These are phyloP conservation scores for Scytalopus superciliaris DNA, from an alignment of 2,113 vertebrate genomes.

Conservation along the genomic window DNA sequence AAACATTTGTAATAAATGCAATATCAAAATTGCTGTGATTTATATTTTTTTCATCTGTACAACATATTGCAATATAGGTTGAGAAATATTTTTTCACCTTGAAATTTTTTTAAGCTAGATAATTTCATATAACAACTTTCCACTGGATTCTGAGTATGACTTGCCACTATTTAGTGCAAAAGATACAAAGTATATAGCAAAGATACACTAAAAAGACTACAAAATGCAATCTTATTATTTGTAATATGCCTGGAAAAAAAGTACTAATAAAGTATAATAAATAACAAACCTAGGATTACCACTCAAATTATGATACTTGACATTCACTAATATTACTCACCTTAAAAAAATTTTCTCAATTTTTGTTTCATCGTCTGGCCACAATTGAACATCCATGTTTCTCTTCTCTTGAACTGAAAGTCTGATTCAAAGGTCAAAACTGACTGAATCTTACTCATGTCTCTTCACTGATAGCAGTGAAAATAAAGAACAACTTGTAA, in stretches of 20 bases:
- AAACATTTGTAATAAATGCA: background rate
- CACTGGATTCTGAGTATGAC: background rate
- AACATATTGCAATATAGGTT: background rate
- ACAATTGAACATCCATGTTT: background rate
- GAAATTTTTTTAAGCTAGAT: background rate
- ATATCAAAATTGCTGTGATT: background rate
- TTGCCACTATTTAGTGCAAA: background rate
- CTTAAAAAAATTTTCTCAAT: background rate
- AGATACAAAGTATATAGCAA: background rate
- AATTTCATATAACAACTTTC: background rate
- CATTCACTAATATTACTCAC: slow-evolving; percentile 23
- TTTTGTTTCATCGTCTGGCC: slow-evolving; percentile 6
- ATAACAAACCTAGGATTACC: slow-evolving; percentile 21
- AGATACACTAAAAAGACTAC: background rate
- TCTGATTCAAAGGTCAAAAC: slow-evolving; percentile 19
- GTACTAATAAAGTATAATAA: slow-evolving; percentile 19
- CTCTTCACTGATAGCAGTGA: background rate
- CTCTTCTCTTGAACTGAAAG: background rate
- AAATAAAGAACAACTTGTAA: background rate
- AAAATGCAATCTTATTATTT: background rate
- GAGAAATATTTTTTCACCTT: background rate
- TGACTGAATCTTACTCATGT: background rate
- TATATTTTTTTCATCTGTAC: background rate
- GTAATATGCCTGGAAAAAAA: background rate
- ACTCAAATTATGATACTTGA: slow-evolving; percentile 30